Evolutionary conservation across 2,888 invertebrate species (phyloP), one percentile per base, ranked within the genome.

Genomic region (Caenorhabditis sp.): DNA sequence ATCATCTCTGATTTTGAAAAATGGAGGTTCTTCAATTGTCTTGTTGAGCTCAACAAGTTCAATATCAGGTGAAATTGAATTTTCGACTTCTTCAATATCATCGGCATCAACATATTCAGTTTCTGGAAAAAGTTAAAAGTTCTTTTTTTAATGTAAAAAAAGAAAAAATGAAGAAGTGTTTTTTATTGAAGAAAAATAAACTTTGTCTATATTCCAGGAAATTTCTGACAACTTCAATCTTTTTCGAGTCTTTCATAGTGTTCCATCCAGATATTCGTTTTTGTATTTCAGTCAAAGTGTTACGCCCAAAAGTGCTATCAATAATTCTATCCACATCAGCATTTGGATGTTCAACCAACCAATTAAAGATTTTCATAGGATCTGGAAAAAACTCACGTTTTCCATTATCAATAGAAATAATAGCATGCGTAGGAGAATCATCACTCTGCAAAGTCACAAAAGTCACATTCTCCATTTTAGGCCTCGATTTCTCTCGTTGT

Each of bases 341-440:
- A 8, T 78, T 60, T 0, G 78, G 79, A 31, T 77, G 71, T 49
- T 73, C 68, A 5, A 66, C 70, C 58, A 86, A 67, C 75, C 81
- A 77, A 60, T 86, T 83, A 59, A 87, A 84, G 69, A 86, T 58
- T 58, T 78, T 77, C 23, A 87, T 70, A 10, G 87, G 84, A 73
- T 86, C 86, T 86, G 76, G 62, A 86, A 56, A 52, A 25, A 0
- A 59, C 63, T 67, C 26, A 67, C 67, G 50, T 63, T 21, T 20
- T 17, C 10, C 31, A 14, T 20, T 23, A 1, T 58, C 23, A 25
- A 59, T n/a, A 21, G 26, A 43, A 43, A 43, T 57, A 10, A 61
- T 59, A 27, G 38, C 69, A 69, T 61, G 73, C 73, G 27, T n/a
- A 14, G 62, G 68, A 21, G 53, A 54, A 43, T 61, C 70, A 67